Base-by-base conservation (phyloP, 2,113 vertebrate genomes). In the Thunnus maccoyii region DNA sequence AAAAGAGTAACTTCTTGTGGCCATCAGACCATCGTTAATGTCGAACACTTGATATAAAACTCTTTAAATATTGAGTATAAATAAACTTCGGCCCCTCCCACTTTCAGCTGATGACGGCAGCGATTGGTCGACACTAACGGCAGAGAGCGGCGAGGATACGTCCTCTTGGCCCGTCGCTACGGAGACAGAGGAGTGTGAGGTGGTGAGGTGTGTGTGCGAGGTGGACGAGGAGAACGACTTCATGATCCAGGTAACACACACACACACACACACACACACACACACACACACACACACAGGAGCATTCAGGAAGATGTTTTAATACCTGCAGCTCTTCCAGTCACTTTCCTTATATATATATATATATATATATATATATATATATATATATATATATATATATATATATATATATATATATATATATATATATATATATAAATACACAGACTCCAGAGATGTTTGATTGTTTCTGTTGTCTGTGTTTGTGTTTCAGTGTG, bases 191-290 rank as follows among this genome's bases (percentile, higher is more conserved):
- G 96, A 97, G 44, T 96, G 95, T 66, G 98, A 99, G 83, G 94
- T 97, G 54, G 97, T 99, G 78, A 97, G 97, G 36, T 99, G 98
- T 85, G 94, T 99, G 90, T 99, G 98, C 80, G 97, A 98, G 92
- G 96, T 98, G 72, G 96, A 98, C 80, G 98, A 99, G 86, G 98
- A 99, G 94, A 98, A 98, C 82, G 98, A 99, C 92, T 99, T 99
- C 91, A 99, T 99, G 98, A 99, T 99, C 88, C 98, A 99, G 98
- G 98, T 98, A 90, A 76, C 46, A 48, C 20, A 55, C 65, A 51
- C 62, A 72, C 55, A n/a, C 18, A 12, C 20, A 27, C 30, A 14
- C 25, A 44, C n/a, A 76, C 63, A 46, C 41, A 66, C 12, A 47
- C 27, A 25, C 44, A 47, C 3, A 25, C 52, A 61, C 17, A 62